Base-by-base conservation (phyloP, 1,140 invertebrate genomes). In the Brachionus plicatilis region DNA sequence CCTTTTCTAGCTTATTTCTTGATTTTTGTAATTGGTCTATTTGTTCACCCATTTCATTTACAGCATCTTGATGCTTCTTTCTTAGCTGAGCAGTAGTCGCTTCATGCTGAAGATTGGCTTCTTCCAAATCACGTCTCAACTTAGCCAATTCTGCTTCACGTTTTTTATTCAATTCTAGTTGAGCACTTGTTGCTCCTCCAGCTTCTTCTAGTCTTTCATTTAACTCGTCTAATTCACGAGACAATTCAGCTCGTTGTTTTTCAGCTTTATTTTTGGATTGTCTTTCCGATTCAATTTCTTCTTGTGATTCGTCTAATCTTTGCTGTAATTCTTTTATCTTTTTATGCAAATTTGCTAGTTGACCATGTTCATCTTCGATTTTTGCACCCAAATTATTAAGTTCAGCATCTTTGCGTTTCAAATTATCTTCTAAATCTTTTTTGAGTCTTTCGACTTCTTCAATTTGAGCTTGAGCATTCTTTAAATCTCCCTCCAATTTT, bases 121-220 rank as follows among this genome's bases (percentile, higher is more conserved):
- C 97, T 90, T 99, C 97, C 87, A 99, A 92, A 90, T 99, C 97
- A 88, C 97, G 94, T 87, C 97, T 94, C 66, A 99, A 93, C 90
- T 99, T 99, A 92, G 95, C 94, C 85, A 99, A 93, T 91, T 99
- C 97, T 88, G 95, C 95, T 91, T 99, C 97, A 86, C 97, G 94
- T 91, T 99, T 98, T 93, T 99, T 99, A 93, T 99, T 99, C 87
- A 99, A 93, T 90, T 99, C 97, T 90, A 99, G 95, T 88, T 99
- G 97, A 86, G 97, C 96, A 78, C 95, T 95, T 85, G 97, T 99
- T 86, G 97, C 97, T 99, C 97, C 97, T 91, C 97, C 97, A 89
- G 96, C 96, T 92, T 98, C 96, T 89, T 99, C 97, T 85, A 99
- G 93, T 88, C 96, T 94, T 91, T 99, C 97, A 86, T 95, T 94